phyloP scores from a whole-genome alignment of 1,140 invertebrate genomes.

The Lepidotrigona ventralis region DNA sequence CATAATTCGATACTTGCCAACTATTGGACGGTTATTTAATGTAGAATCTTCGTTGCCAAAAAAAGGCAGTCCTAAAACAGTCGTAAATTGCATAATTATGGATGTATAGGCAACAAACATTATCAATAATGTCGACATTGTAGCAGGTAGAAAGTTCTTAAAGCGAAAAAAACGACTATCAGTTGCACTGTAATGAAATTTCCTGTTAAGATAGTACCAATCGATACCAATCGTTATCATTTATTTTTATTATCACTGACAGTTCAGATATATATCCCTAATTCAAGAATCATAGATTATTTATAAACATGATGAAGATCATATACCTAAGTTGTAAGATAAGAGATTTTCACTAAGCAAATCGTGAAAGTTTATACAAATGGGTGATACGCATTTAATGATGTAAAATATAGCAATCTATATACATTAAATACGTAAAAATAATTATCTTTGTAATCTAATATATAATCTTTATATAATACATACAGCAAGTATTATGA shows the following conservation, averaged over 20 bases:
- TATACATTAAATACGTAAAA: no score
- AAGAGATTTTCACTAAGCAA: neutral
- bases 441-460: no score
- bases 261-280: neutral
- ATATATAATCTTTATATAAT: no score
- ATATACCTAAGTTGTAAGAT: neutral
- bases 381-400: no score
- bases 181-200: neutral
- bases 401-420: neutral
- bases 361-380: neutral
- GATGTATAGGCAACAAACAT: neutral
- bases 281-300: neutral
- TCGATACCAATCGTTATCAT: neutral
- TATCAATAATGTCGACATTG: neutral
- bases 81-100: neutral
- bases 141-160: neutral
- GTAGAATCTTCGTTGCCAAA: neutral
- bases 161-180: neutral
- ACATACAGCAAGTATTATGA: no score
- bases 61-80: neutral
- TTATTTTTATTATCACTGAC: neutral
- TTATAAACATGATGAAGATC: neutral
- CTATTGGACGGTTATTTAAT: neutral
- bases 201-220: neutral
- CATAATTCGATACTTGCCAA: neutral